Evolutionary conservation across 2,113 vertebrate genomes (phyloP).

Genomic region (Neotoma lepida): DNA sequence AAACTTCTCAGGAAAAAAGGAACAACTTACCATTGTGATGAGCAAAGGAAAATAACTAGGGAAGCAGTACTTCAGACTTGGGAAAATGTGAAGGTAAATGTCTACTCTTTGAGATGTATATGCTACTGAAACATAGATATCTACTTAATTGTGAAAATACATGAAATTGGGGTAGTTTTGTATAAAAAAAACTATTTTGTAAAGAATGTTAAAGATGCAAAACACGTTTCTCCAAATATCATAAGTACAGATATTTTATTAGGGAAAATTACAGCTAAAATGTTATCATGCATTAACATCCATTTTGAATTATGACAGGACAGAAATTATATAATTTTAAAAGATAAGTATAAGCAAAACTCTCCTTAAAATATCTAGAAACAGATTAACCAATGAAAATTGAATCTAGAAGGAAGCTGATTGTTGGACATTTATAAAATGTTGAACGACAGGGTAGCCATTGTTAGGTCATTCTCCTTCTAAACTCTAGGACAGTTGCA

Average conservation of each 20-base stretch:
- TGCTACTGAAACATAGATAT: constrained; percentile 58
- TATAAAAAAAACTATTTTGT: constrained; percentile 64
- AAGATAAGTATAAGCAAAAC: not conserved
- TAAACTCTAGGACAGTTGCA: not conserved
- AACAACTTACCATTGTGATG: not conserved
- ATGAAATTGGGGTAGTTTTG: constrained; percentile 19
- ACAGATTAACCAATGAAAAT: not conserved
- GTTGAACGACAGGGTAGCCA: not conserved
- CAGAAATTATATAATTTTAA: constrained; percentile 5
- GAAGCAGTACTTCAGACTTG: constrained; percentile 70
- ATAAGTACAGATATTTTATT: constrained; percentile 79
- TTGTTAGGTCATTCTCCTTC: not conserved
- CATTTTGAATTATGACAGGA: constrained; percentile 57
- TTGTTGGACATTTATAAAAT: constrained; percentile 10
- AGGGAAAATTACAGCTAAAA: constrained; percentile 81
- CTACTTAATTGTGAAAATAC: constrained; percentile 65
- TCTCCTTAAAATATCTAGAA: constrained; percentile 60
- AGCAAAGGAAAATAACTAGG: constrained; percentile 75
- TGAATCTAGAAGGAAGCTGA: not conserved
- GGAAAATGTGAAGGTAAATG: constrained; percentile 49
- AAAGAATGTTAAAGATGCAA: constrained; percentile 66
- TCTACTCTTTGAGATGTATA: not conserved
- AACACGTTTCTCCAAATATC: constrained; percentile 80
- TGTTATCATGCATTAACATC: constrained; percentile 80
- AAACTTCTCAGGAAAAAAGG: constrained; percentile 66